Percentiles rank a stretch among this genome's conserved stretches.
Evolutionary conservation across 1,140 invertebrate species (phyloP).

Genomic region (Pseudomyrmex cubaensis): DNA sequence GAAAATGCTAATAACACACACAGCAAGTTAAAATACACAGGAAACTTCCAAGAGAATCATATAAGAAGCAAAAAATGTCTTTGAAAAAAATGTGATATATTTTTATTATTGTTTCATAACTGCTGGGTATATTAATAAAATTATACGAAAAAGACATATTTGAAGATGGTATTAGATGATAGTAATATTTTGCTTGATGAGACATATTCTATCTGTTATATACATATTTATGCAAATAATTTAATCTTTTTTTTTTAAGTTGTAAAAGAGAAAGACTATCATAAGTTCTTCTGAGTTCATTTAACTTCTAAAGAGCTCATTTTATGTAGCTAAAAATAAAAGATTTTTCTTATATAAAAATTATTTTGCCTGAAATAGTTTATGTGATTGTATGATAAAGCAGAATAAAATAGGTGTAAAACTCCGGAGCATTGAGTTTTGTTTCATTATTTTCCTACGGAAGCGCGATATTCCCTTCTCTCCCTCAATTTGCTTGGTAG

Average conservation of each 20-base stretch:
- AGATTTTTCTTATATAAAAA: background rate
- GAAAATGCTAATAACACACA: background rate
- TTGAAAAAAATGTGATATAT: background rate
- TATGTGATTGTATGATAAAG: background rate
- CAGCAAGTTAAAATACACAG: slow-evolving; percentile 3
- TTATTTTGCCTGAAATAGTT: background rate
- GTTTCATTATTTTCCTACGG: slow-evolving; percentile 6
- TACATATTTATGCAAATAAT: background rate
- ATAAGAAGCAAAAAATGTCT: slow-evolving; percentile 6
- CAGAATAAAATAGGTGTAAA: background rate
- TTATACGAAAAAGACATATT: background rate
- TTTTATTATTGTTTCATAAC: slow-evolving; percentile 10
- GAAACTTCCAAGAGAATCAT: background rate
- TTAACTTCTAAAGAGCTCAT: background rate
- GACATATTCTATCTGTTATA: background rate
- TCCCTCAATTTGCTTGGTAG: background rate
- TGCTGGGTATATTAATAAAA: slow-evolving; percentile 43
- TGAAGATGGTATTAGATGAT: background rate
- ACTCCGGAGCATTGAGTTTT: background rate
- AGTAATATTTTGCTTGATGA: slow-evolving; percentile 13
- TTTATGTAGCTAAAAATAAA: background rate
- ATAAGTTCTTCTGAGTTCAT: background rate
- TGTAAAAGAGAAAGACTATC: background rate
- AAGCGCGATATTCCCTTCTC: too few species aligned
- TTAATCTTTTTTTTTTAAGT: background rate